Base-by-base conservation (phyloP, 2,113 vertebrate species). In the Emydura subglobosa region DNA sequence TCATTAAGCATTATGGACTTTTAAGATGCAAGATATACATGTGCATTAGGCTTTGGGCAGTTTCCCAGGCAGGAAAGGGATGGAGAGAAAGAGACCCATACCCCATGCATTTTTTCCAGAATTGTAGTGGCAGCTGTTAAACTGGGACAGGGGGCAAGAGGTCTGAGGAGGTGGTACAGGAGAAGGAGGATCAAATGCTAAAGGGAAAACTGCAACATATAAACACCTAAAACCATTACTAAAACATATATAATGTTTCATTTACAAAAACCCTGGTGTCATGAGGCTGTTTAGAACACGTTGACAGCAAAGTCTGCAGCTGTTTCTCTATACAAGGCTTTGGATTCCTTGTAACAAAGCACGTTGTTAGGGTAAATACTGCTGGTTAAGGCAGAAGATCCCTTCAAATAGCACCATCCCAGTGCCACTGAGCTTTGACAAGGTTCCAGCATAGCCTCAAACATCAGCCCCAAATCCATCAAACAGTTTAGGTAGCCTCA, bases 271-370 rank as follows among this genome's bases (percentile, higher is more conserved):
- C n/a, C 59, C 42, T 79, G 2, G 54, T 13, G 59, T 13, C 86
- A 74, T 0, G 0, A 5, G 6, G 51, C n/a, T 0, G 0, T 42
- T 0, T 19, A 47, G 84, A 79, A 84, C 50, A 78, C 6, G 44
- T 29, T 44, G 21, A n/a, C 78, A 82, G 86, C 10, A 79, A n/a
- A 88, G 42, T 2, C 9, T 4, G 53, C 84, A 79, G 76, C 44
- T 90, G 21, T 2, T 53, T 88, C 86, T 44, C 34, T 42, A 59
- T 55, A 80, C 24, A 85, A 51, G 79, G 57, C 19, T 80, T 80
- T 80, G 34, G 31, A n/a, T n/a, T 80, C 79, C 42, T 17, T 50
- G 54, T 21, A 5, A 65, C 34, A 54, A 54, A 86, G 68, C 7
- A 59, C 1, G 5, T 2, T 47, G 49, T 47, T 22, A 51, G 3